Base-by-base conservation (phyloP, 92 coral and sea anemone genomes). In the Phenganax subtilis region DNA sequence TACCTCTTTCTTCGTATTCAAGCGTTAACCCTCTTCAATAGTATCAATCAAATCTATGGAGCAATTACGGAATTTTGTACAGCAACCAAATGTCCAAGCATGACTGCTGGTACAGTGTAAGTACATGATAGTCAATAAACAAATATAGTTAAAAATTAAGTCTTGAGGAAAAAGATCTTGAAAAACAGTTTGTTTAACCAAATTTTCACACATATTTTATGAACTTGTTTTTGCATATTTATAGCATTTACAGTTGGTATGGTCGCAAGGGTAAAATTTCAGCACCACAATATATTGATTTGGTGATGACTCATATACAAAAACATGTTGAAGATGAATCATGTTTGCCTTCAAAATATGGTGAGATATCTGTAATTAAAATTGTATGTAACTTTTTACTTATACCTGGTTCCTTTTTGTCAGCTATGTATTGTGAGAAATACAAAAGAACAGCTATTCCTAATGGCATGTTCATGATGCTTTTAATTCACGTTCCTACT, bases 21-120 rank as follows among this genome's bases (percentile, higher is more conserved):
- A 93, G 98, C 96, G 66, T 76, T 90, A 73, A 93, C 90, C 51
- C 87, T 92, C 84, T 94, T 94, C 85, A 94, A 94, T 82, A 92
- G 91, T 73, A 87, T 94, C 58, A 92, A 94, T 86, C 86, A 89
- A 30, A 80, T 94, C 37, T 94, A 86, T 86, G 98, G 98, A 74
- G 90, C 92, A 87, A 87, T 94, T 12, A 91, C 93, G 54, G 98
- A 94, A 80, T 82, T 85, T 44, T 94, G 98, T 74, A 94, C 98
- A 6, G 87, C 85, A 51, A 57, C 91, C 17, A 77, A 91, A 4
- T 94, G 98, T 75, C 98, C 97, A 47, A 86, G 89, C 3, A 94
- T 94, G 98, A 89, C 93, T 70, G 98, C 97, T 25, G 98, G 98
- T 67, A 90, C 97, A 84, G 84, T 84, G 96, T 92, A 87, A 91